Percentiles rank a stretch among this genome's conserved stretches.
These are phyloP conservation scores for Asarcornis scutulata DNA, from an alignment of 2,113 vertebrate species.

Conservation along the genomic window DNA sequence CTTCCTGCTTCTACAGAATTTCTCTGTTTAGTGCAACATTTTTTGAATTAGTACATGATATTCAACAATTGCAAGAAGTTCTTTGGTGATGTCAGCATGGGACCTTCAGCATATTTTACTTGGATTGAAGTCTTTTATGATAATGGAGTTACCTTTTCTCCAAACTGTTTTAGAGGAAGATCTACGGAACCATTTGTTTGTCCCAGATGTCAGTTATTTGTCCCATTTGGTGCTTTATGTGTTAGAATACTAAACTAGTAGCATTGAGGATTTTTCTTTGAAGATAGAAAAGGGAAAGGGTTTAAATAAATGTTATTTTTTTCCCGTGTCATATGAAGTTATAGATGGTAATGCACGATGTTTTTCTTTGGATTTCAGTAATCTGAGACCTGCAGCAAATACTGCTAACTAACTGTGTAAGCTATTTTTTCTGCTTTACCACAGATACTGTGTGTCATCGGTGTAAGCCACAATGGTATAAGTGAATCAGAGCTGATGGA, in stretches of 20 bases:
- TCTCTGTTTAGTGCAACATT: background rate
- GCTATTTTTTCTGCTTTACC: background rate
- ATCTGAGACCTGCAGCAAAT: background rate
- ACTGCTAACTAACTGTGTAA: background rate
- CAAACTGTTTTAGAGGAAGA: background rate
- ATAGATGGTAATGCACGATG: background rate
- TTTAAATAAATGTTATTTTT: background rate
- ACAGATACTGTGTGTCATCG: constrained; percentile 90
- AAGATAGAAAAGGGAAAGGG: background rate
- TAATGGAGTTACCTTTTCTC: background rate
- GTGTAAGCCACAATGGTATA: constrained; percentile 92
- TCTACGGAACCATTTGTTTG: background rate
- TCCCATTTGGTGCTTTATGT: background rate
- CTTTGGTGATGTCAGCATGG: background rate
- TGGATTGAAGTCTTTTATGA: background rate
- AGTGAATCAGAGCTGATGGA: constrained; percentile 93
- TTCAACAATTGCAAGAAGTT: background rate
- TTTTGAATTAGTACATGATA: background rate
- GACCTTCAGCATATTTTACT: background rate
- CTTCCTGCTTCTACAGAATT: background rate
- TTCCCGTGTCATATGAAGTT: background rate
- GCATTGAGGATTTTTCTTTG: background rate
- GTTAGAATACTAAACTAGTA: background rate
- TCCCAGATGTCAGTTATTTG: background rate
- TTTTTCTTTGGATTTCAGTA: background rate